Evolutionary conservation across 2,888 invertebrate genomes (phyloP), one percentile per base, ranked within the genome.

Genomic region (Drosophila formosana): DNA sequence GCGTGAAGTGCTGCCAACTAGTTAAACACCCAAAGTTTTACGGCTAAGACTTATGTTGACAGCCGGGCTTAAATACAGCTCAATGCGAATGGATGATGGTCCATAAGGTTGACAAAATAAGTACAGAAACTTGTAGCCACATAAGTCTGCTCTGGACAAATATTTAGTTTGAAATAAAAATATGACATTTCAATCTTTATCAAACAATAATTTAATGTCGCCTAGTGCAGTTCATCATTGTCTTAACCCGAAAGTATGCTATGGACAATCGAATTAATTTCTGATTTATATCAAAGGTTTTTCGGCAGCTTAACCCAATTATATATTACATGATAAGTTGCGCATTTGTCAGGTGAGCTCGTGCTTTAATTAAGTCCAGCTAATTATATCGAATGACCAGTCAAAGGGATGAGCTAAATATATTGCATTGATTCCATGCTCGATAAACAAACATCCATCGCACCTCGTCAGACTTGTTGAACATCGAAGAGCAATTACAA

Each of bases 21-120:
- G 72, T 60, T 63, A 57, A 78, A 57, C 52, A 50, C 37, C 41
- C 18, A 26, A 60, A 63, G 63, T 56, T 64, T 72, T 56, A 34
- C 49, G 34, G 58, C 46, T 56, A 57, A 49, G 62, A 37, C 77
- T 25, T 25, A 39, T 51, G 41, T 23, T 72, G 77, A 77, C 75
- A 75, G 55, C 47, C 51, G 45, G 45, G 67, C 78, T 67, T 63
- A 78, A 49, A 60, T 52, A 13, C 9, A 51, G 55, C 72, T 60
- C 32, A 66, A 39, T 39, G 41, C 7, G 25, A n/a, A 25, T 49
- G 18, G 23, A 4, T 7, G 26, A 4, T 7, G 26, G n/a, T n/a
- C 28, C 51, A 46, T 47, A 25, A 13, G 13, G 8, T 3, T 37
- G 34, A 30, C 30, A 43, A 18, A 34, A 45, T 32, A 46, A 46